A percentile compares a stretch with the other conserved stretches of the same genome.
phyloP scores from a whole-genome alignment of 2,797 vertebrate species.

The Microctenopoma lineatum region DNA sequence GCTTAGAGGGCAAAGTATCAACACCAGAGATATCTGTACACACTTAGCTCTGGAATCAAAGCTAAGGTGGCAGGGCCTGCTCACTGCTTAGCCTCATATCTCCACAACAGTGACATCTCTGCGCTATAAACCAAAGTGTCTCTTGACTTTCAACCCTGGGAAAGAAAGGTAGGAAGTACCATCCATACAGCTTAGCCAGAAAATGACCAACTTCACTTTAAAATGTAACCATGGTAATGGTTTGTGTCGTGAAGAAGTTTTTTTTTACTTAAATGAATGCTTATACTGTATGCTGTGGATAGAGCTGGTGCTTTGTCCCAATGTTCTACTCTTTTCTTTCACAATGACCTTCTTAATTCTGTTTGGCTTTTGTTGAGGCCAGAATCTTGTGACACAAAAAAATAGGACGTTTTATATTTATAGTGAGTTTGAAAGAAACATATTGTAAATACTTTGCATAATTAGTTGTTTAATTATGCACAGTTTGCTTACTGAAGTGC shows the following conservation, averaged over 20 bases:
- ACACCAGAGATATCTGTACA: slow-evolving; percentile 81
- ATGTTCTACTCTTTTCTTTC: slow-evolving; percentile 11
- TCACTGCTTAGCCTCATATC: slow-evolving; percentile 73
- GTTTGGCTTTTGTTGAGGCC: slow-evolving; percentile 35
- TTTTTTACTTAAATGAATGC: not conserved
- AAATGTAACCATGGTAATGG: not conserved
- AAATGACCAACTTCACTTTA: slow-evolving; percentile 8
- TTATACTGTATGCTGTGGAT: not conserved
- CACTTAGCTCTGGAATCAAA: slow-evolving; percentile 80
- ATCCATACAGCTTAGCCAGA: slow-evolving; percentile 23
- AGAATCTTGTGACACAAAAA: slow-evolving; percentile 47
- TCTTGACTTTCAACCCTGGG: slow-evolving; percentile 64
- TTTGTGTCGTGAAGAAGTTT: slow-evolving; percentile 15
- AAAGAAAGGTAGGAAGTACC: slow-evolving; percentile 36
- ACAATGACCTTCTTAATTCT: slow-evolving; percentile 56
- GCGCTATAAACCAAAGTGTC: slow-evolving; percentile 64
- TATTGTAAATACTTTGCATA: slow-evolving; percentile 54
- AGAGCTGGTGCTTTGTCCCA: slow-evolving; percentile 17
- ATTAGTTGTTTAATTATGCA: slow-evolving; percentile 64
- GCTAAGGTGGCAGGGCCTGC: slow-evolving; percentile 70
- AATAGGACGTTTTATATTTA: slow-evolving; percentile 48
- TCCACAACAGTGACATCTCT: slow-evolving; percentile 66
- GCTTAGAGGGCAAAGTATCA: slow-evolving; percentile 79
- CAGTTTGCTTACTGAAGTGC: slow-evolving; percentile 49
- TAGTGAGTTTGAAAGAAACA: slow-evolving; percentile 50